These are phyloP conservation scores for Solenopsis fugax DNA, from an alignment of 1,140 invertebrate species.

Conservation along the genomic window DNA sequence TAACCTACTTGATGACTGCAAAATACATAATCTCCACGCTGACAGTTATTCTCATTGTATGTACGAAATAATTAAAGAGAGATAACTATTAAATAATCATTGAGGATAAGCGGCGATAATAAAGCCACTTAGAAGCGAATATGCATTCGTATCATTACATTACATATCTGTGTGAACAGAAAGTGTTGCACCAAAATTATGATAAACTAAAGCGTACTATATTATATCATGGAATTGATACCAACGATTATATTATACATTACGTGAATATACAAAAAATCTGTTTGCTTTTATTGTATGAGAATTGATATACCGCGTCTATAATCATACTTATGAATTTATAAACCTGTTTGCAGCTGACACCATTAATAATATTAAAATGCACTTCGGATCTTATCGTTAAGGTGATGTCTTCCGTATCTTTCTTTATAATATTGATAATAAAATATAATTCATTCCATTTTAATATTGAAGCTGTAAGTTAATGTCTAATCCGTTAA, in stretches of 20 bases:
- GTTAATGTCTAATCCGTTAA: neutral
- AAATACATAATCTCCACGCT: too few species aligned
- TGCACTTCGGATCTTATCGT: neutral
- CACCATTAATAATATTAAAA: neutral
- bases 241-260: neutral
- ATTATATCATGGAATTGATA: too few species aligned
- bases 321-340: neutral
- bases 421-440: neutral
- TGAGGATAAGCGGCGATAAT: too few species aligned
- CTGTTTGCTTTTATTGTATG: neutral
- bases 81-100: too few species aligned
- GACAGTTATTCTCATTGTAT: too few species aligned
- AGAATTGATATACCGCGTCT: neutral
- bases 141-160: too few species aligned
- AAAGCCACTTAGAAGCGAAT: too few species aligned
- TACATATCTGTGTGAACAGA: too few species aligned
- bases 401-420: neutral
- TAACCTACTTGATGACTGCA: too few species aligned
- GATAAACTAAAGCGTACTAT: neutral
- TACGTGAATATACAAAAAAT: neutral
- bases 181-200: neutral
- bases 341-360: neutral
- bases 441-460: neutral
- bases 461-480: conserved; percentile 15
- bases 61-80: too few species aligned